Percentiles rank a stretch among this genome's conserved stretches.
These are phyloP conservation scores for Gambusia affinis DNA, from an alignment of 2,113 vertebrate genomes.

Conservation along the genomic window DNA sequence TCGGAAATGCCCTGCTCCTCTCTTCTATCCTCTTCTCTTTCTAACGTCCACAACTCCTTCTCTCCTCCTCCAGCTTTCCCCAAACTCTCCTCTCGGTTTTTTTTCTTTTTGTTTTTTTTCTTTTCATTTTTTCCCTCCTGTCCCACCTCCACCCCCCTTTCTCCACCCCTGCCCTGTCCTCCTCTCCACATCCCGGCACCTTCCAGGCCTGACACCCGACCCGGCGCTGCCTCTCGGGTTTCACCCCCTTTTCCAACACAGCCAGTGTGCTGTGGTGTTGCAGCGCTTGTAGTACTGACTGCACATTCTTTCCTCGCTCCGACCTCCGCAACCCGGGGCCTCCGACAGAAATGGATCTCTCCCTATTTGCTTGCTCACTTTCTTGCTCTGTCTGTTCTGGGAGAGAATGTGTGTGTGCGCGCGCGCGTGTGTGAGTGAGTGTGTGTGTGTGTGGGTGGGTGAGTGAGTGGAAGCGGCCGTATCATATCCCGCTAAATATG, in stretches of 20 bases:
- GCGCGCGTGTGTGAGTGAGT: slow-evolving; percentile 32
- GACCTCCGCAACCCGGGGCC: slow-evolving; percentile 73
- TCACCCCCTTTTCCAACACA: slow-evolving; percentile 77
- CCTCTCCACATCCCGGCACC: slow-evolving; percentile 66
- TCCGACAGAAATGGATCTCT: slow-evolving; percentile 72
- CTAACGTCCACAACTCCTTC: slow-evolving; percentile 57
- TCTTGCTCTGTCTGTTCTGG: slow-evolving; percentile 48
- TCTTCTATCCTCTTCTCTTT: slow-evolving; percentile 58
- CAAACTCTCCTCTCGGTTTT: slow-evolving; percentile 34
- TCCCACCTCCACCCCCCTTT: slow-evolving; percentile 14
- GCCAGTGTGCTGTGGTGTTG: slow-evolving; percentile 75
- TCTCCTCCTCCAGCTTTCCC: slow-evolving; percentile 48
- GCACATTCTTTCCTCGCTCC: slow-evolving; percentile 77
- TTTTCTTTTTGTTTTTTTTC: neutral
- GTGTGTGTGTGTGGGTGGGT: slow-evolving; percentile 59
- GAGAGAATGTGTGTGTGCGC: slow-evolving; percentile 54
- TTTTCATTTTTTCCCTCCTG: slow-evolving; percentile 29
- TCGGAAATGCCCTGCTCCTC: slow-evolving; percentile 89
- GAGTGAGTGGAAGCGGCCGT: slow-evolving; percentile 66
- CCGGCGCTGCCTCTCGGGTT: slow-evolving; percentile 71
- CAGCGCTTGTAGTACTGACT: slow-evolving; percentile 71
- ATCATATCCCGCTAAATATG: slow-evolving; percentile 79
- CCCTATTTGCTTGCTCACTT: slow-evolving; percentile 68
- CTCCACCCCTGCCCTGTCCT: slow-evolving; percentile 68
- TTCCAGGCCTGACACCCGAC: slow-evolving; percentile 78